A percentile compares a stretch with the other conserved stretches of the same genome.
Conservation (phyloP, 2,888 invertebrate genomes). For the Caenorhabditis doughertyi region DNA sequence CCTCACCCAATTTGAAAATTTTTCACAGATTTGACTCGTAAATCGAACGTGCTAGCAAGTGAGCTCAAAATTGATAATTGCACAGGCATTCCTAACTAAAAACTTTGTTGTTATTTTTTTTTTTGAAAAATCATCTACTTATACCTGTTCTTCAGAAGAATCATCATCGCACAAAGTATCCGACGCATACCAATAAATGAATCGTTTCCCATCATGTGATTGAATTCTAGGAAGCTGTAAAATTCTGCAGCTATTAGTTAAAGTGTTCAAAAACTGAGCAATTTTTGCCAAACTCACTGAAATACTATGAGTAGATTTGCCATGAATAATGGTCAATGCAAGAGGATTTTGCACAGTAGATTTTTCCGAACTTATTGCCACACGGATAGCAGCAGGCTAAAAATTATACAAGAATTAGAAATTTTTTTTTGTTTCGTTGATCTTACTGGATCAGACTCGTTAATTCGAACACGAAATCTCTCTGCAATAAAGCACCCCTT, state of each 20-base stretch:
- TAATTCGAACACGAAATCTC: not conserved
- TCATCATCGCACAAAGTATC: conserved; percentile 34
- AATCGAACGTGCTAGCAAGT: not conserved
- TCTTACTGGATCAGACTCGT: not conserved
- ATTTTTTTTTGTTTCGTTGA: not conserved
- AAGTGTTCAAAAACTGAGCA: too few relatives aligned
- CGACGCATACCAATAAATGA: conserved; percentile 15
- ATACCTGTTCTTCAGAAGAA: not conserved
- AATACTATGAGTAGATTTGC: not conserved
- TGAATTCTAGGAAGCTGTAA: conserved; percentile 21
- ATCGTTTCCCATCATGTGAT: not conserved
- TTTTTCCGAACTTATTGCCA: not conserved
- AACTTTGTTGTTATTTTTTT: not conserved
- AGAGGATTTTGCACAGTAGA: not conserved
- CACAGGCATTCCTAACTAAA: conserved; percentile 14
- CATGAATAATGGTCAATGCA: not conserved
- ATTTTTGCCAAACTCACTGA: not conserved
- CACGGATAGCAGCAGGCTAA: not conserved
- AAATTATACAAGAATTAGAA: not conserved
- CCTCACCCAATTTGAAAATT: conserved; percentile 21
- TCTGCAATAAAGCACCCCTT: not conserved
- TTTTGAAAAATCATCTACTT: not conserved
- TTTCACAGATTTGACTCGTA: conserved; percentile 7
- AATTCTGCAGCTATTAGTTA: too few relatives aligned
- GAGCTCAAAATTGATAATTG: conserved; percentile 15